Conservation (phyloP, 2,113 vertebrate species). For the human region GRCh38 chr17:70076501-70077000, state of each 20-base stretch:
- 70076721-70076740: background rate
- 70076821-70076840: background rate
- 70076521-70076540: background rate
- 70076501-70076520: background rate
- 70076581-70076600: background rate
- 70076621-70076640: background rate
- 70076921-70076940: background rate
- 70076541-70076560: background rate
- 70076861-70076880: background rate
- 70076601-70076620: background rate
- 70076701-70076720: background rate
- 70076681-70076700: conserved; percentile 23
- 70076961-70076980: background rate
- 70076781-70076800: background rate
- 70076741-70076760: background rate
- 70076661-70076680: background rate
- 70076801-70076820: background rate
- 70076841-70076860: background rate
- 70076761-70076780: background rate
- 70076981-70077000: background rate
- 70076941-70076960: background rate
- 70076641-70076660: conserved; percentile 13
- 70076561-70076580: background rate
- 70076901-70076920: background rate
- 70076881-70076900: background rate